Evolutionary conservation across 2,888 invertebrate species (phyloP), one percentile per base, ranked within the genome.

Genomic region (Apamea epomidion): DNA sequence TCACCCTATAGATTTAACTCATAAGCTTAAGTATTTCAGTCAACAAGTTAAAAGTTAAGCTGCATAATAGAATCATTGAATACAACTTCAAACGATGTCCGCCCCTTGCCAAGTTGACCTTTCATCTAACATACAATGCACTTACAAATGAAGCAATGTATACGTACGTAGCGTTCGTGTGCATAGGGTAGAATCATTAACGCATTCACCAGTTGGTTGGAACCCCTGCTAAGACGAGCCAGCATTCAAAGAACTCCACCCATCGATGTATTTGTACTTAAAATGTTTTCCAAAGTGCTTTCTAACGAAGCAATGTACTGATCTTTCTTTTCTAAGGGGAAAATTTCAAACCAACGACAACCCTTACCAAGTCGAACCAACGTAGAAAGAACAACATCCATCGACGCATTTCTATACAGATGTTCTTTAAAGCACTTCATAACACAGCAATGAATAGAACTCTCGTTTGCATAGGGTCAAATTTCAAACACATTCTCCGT

Each of bases 31-130:
- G 10, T 6, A 21, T 29, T 18, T 14, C 18, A 68, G 14, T 48
- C 1, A 62, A 16, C 51, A 80, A 80, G 12, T 37, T 32, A 25
- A 80, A 80, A 45, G 42, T 70, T 25, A 58, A 54, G 14, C 45
- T 8, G 16, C 8, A 1, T 42, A 62, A 32, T 18, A 21, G 1
- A 54, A 45, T n/a, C 3, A 69, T 79, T 68, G 42, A 69, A 70
- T 25, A 21, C 8, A 21, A 78, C 51, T n/a, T 32, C 69, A 51
- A 64, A 67, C 32, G 7, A 37, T 7, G 3, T 8, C 54, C 0
- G 3, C 8, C 29, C 25, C 58, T 21, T 29, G 58, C 8, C 14
- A 60, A 29, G 21, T 54, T 37, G 37, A 76, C 7, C 14, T 8
- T 18, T 21, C 4, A 29, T 51, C 25, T 10, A 58, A n/a, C 48